Evolutionary conservation across 2,888 invertebrate genomes (phyloP), one percentile per base, ranked within the genome.

Genomic region (Auanema freiburgensis): DNA sequence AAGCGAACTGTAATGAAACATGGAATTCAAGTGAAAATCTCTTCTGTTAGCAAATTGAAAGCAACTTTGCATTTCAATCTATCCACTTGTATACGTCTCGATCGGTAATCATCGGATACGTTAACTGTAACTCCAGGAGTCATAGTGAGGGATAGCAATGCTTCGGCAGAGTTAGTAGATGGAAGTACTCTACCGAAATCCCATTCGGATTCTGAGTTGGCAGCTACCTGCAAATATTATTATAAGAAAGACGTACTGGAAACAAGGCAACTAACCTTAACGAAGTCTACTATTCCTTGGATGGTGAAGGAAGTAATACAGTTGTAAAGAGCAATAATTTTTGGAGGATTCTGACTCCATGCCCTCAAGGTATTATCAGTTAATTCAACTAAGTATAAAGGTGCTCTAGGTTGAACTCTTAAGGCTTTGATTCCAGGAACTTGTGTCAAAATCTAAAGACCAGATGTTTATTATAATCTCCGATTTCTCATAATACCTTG

Each of bases 361-460:
- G 59, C 44, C 2, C 52, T 55, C 5, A 72, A 54, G 6, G 69
- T 66, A 21, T 60, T 54, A 50, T 72, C 69, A 8, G 69, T 69
- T 5, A 69, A 52, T 24, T 63, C 63, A 33, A 58, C 63, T 23
- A 72, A 52, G 52, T 59, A 65, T n/a, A 63, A 52, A 1, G 66
- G 59, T 18, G 57, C 49, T 21, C 69, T 57, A 5, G 67, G 65
- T 44, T 72, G 72, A 18, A 72, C 66, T 63, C 67, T 65, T 2
- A 72, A 43, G 0, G 41, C 52, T 44, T 67, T 65, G 23, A 72
- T 46, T 11, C 63, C 50, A 1, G 60, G 52, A 23, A 72, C 33
- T 0, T 59, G 51, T 49, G 61, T 53, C 21, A 72, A 40, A 2
- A 70, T 60, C 66, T 66, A 60, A 25, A 71, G 61, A 33, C 8